Evolutionary conservation across 2,888 invertebrate species (phyloP).

Genomic region (Eubasilissa splendida): DNA sequence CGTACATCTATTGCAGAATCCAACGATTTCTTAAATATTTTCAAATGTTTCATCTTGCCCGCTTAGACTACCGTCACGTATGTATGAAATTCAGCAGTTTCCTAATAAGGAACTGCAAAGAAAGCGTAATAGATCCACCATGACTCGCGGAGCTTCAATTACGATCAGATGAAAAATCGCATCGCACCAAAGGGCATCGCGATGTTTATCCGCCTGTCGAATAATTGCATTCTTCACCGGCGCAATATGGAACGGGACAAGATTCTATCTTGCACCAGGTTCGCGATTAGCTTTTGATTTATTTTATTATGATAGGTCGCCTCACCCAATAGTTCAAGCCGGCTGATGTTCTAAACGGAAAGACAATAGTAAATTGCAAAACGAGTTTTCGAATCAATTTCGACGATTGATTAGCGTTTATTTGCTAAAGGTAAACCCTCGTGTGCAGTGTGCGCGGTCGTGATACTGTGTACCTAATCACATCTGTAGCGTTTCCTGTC

Average conservation of each 20-base stretch:
- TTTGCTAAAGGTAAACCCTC: neutral
- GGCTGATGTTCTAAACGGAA: neutral
- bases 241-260: conserved; percentile 29
- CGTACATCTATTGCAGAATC: too few species aligned
- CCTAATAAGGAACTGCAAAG: too few species aligned
- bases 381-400: neutral
- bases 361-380: conserved; percentile 26
- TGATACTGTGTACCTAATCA: too few species aligned
- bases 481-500: too few species aligned
- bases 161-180: conserved; percentile 12
- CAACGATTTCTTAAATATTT: too few species aligned
- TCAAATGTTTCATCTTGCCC: too few species aligned
- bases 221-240: conserved; percentile 27
- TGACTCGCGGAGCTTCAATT: conserved; percentile 19
- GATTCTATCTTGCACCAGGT: conserved; percentile 26
- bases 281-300: conserved; percentile 40
- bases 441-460: too few species aligned
- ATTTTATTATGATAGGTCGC: conserved; percentile 16
- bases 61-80: too few species aligned
- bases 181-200: conserved; percentile 30
- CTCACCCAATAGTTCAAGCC: neutral
- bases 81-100: too few species aligned
- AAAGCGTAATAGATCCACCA: too few species aligned
- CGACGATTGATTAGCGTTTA: conserved; percentile 17
- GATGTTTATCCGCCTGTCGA: conserved; percentile 36